Evolutionary conservation across 2,113 vertebrate species (phyloP).

Genomic region (Mormoops blainvillei): DNA sequence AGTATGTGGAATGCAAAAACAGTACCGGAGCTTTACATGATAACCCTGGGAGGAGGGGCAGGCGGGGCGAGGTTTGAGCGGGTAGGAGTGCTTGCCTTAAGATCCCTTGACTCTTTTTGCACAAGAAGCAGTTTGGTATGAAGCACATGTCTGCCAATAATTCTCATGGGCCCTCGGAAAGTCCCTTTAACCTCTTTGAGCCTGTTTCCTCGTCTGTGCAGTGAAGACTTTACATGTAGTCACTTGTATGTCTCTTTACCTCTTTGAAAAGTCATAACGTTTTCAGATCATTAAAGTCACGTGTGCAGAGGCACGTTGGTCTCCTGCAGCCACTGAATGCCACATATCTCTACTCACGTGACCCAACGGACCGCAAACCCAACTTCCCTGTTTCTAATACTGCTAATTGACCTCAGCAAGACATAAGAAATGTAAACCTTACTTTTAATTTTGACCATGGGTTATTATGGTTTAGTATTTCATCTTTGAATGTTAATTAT

Average conservation of each 20-base stretch:
- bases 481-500: neutral
- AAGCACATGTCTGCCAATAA: neutral
- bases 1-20: neutral
- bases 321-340: neutral
- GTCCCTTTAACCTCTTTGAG: neutral
- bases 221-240: neutral
- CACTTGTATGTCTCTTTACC: neutral
- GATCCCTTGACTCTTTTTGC: neutral
- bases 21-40: neutral
- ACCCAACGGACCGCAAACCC: neutral
- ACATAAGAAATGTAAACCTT: neutral
- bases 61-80: neutral
- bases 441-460: slow-evolving; percentile 1
- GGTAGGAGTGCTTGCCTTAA: neutral
- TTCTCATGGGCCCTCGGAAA: neutral
- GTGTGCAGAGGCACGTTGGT: neutral
- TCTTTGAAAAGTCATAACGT: neutral
- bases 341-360: neutral
- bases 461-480: slow-evolving; percentile 9
- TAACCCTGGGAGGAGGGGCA: neutral
- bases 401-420: neutral
- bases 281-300: neutral
- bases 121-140: neutral
- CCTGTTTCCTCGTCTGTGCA: neutral
- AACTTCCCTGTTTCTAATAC: neutral